Percentiles rank a stretch among this genome's conserved stretches.
phyloP scores from a whole-genome alignment of 2,113 vertebrate genomes.

The Hystrix brachyura region DNA sequence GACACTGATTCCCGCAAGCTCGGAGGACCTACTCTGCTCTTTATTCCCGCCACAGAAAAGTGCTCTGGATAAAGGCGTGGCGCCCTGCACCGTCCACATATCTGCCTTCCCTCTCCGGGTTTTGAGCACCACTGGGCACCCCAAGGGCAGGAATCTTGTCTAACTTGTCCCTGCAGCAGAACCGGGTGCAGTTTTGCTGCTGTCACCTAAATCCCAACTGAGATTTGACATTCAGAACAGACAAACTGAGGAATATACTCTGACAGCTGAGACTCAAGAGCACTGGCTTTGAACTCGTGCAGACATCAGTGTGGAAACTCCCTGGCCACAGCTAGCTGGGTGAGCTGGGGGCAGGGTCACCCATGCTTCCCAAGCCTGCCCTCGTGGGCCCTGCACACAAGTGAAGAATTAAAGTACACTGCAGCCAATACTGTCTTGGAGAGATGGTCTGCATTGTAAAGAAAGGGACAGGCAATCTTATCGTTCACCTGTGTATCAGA shows the following conservation, averaged over 20 bases:
- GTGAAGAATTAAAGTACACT: background rate
- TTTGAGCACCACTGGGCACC: background rate
- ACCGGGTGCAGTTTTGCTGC: no score
- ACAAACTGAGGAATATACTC: background rate
- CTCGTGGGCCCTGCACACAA: background rate
- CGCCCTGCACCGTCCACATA: accelerated
- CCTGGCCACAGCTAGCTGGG: background rate
- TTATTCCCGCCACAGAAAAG: background rate
- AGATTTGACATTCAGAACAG: background rate
- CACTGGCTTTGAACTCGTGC: background rate
- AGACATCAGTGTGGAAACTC: background rate
- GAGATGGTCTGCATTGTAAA: background rate
- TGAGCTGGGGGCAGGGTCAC: background rate
- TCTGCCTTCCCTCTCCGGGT: background rate
- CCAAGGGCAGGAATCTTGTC: background rate
- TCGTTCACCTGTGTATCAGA: background rate
- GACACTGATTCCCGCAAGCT: no score
- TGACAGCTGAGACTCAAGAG: background rate
- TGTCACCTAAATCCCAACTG: background rate
- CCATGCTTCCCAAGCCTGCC: background rate
- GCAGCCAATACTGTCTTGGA: background rate
- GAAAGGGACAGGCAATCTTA: background rate
- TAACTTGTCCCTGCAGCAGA: background rate
- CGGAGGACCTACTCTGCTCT: background rate
- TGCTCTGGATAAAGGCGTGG: background rate